Base-by-base conservation (phyloP, 2,888 invertebrate species). In the Zelleria hepariella region DNA sequence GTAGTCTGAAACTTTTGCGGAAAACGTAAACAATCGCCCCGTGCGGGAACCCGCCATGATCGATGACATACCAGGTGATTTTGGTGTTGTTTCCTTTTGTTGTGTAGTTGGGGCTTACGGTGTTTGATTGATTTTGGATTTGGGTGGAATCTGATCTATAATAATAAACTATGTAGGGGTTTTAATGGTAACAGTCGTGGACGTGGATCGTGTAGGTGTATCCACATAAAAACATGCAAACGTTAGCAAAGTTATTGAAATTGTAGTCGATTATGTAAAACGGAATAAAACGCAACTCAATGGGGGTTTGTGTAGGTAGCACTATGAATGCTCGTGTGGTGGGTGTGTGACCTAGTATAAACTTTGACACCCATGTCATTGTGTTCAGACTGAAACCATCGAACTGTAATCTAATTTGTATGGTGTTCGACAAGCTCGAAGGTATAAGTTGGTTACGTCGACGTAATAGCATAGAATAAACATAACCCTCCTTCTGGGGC, bases 11-110 rank as follows among this genome's bases (percentile, higher is more conserved):
- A 24, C 21, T 23, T 20, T 6, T 27, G 32, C 47, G 53, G n/a
- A 55, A 56, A 8, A 23, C 25, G 42, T 53, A 60, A 54, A 57
- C 55, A 52, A 27, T 25, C 18, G 7, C 15, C 21, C n/a, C 2
- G 3, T 27, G 27, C 32, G 27, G 8, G 47, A 57, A 48, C 5
- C 7, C 62, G 62, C 66, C 76, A 82, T 82, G 83, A 74, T 80
- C 47, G 87, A 87, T 68, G 87, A 86, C 65, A 86, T 87, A 73
- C 87, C 87, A 83, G 87, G 87, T 87, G 70, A 76, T 51, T 57
- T 55, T 62, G 63, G 66, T 71, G 67, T 61, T 23, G 61, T 62
- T 66, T 62, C 64, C 32, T 26, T 26, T 27, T 25, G 8, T 25
- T 8, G 6, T 10, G 27, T 27, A 55, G 8, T 52, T 52, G 6